Evolutionary conservation across 2,888 invertebrate genomes (phyloP), one percentile per base, ranked within the genome.

Genomic region (Epirrita christyi): DNA sequence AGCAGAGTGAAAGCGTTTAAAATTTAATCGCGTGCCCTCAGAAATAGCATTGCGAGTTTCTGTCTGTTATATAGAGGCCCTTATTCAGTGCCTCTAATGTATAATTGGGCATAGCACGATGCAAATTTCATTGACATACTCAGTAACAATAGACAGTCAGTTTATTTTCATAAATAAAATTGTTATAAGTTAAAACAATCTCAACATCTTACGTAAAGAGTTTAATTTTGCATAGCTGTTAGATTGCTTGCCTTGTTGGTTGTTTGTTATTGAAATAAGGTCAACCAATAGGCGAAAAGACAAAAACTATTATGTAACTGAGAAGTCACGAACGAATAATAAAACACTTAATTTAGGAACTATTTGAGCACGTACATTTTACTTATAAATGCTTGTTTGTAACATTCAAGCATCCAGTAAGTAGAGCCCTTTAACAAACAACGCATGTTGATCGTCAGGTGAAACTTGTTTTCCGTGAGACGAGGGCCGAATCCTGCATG

Each of bases 1-100:
- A 64, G 66, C 65, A 68, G 70, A 82, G 87, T 88, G 89, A 89
- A 89, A 89, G 88, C 86, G 87, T 85, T 86, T 84, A 76, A 80
- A 85, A 85, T 83, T 80, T 76, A 79, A 83, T 81, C 77, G 80
- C 73, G 74, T 72, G 80, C 83, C 80, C 81, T 80, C 77, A 75
- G 72, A 77, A 71, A 71, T 71, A 72, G 76, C 76, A 76, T 76
- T 81, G 77, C 73, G 76, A 75, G 76, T 75, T 77, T 71, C 75
- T 66, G 72, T 66, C 64, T 54, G 51, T 62, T 54, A 58, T 44
- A 56, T 51, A 66, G 63, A 66, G 71, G 72, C 74, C 75, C 76
- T 78, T 79, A 72, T 75, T 76, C 28, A 67, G 60, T 55, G 57
- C 52, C 52, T 65, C 59, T 62, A 67, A 66, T 67, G 68, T 53